A percentile compares a stretch with the other conserved stretches of the same genome.
Evolutionary conservation across 2,113 vertebrate species (phyloP).

Genomic region (Toxostoma redivivum): DNA sequence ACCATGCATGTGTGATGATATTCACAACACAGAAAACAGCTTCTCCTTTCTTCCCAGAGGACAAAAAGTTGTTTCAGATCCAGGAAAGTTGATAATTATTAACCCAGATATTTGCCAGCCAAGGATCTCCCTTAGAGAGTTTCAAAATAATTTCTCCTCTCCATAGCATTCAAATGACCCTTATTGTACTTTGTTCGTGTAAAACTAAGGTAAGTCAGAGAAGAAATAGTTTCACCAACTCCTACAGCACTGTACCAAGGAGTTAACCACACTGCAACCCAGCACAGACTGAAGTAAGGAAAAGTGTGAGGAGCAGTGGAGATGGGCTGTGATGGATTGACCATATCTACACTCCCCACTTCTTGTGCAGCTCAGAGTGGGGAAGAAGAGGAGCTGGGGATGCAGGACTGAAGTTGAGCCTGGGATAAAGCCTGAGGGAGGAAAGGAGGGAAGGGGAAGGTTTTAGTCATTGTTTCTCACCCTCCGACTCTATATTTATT

Average conservation of each 20-base stretch:
- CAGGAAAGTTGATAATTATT: not conserved
- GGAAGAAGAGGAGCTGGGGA: not conserved
- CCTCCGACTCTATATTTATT: not conserved
- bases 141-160: not conserved
- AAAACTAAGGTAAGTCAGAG: not conserved
- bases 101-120: not conserved
- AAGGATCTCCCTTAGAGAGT: not conserved
- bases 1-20: not conserved
- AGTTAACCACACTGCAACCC: not conserved
- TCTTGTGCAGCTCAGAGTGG: accelerated
- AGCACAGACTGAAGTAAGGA: not conserved
- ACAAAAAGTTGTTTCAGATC: not conserved
- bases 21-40: not conserved
- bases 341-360: not conserved
- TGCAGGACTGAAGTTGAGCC: not conserved
- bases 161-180: not conserved
- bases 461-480: not conserved
- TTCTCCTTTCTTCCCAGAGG: not conserved
- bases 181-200: not conserved
- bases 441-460: not conserved
- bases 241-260: not conserved
- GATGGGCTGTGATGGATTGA: not conserved
- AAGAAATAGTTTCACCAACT: not conserved
- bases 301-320: accelerated
- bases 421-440: not conserved